Evolutionary conservation across 2,888 invertebrate genomes (phyloP).

Genomic region (Sisyra terminalis): DNA sequence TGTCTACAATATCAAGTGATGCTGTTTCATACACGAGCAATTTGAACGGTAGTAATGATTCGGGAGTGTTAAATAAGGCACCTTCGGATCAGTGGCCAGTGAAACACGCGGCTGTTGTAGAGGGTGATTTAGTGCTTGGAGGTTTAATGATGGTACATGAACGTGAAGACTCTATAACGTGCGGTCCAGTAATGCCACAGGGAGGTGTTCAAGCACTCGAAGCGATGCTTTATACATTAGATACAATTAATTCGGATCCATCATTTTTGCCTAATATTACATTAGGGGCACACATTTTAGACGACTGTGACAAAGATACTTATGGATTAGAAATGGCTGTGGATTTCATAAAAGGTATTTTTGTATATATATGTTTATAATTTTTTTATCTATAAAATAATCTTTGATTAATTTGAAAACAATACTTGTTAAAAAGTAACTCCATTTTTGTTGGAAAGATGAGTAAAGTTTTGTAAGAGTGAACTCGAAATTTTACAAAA

Average conservation of each 20-base stretch:
- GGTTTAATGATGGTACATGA: conserved; percentile 94
- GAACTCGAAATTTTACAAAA: too few relatives aligned
- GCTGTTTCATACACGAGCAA: background rate
- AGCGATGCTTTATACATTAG: conserved; percentile 82
- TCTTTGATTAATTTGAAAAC: too few relatives aligned
- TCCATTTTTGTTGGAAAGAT: too few relatives aligned
- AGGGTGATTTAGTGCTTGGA: conserved; percentile 77
- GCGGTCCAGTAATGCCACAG: conserved; percentile 89
- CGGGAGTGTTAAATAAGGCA: background rate
- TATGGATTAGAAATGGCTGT: conserved; percentile 92
- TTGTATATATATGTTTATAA: too few relatives aligned
- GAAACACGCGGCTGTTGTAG: conserved; percentile 71
- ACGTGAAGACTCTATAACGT: conserved; percentile 70
- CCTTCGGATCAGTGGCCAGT: conserved; percentile 48
- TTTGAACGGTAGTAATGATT: background rate
- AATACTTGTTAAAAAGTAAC: too few relatives aligned
- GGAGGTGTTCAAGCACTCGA: conserved; percentile 80
- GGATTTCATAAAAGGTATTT: conserved; percentile 89
- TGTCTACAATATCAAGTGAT: background rate
- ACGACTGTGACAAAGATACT: conserved; percentile 92
- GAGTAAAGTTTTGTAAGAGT: too few relatives aligned
- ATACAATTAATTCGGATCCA: conserved; percentile 51
- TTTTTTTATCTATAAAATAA: too few relatives aligned
- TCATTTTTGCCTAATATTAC: conserved; percentile 58
- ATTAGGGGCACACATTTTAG: conserved; percentile 76